A percentile compares a stretch with the other conserved stretches of the same genome.
Evolutionary conservation across 2,113 vertebrate genomes (phyloP).

Genomic region (Brevimyrus niger): DNA sequence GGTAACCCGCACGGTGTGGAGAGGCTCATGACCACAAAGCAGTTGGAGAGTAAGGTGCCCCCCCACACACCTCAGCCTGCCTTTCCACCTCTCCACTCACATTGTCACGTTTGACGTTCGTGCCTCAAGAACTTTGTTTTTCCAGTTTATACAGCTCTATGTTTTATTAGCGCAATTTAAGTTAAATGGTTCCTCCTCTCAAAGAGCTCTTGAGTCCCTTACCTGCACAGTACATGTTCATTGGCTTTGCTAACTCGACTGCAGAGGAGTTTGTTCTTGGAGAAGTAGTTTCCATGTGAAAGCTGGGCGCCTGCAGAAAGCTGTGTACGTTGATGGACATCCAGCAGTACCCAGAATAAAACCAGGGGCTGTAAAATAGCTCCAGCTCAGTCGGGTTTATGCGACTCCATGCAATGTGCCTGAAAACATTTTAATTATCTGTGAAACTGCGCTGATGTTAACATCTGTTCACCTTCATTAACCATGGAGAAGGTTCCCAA

Average conservation of each 20-base stretch:
- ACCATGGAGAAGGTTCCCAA: background rate
- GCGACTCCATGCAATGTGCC: background rate
- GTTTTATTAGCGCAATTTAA: background rate
- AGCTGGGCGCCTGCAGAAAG: background rate
- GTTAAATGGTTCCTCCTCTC: background rate
- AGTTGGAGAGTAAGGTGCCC: constrained; percentile 82
- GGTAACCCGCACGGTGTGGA: constrained; percentile 49
- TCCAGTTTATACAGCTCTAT: background rate
- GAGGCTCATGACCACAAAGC: constrained; percentile 85
- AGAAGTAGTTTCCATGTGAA: background rate
- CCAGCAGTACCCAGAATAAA: background rate
- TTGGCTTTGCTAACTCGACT: background rate
- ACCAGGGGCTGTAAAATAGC: background rate
- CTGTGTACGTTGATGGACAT: background rate
- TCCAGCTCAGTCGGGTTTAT: background rate
- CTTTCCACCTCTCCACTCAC: background rate
- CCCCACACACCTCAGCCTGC: background rate
- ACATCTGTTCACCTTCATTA: background rate
- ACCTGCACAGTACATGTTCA: background rate
- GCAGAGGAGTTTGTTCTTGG: background rate
- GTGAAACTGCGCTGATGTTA: background rate
- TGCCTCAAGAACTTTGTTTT: background rate
- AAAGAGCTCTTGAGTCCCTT: background rate
- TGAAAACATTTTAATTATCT: background rate
- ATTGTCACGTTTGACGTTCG: background rate